Percentiles rank a stretch among this genome's conserved stretches.
These are phyloP conservation scores for Hormiphora californensis DNA, from an alignment of 37 sponge, comb jelly and placozoan genomes.

Conservation along the genomic window DNA sequence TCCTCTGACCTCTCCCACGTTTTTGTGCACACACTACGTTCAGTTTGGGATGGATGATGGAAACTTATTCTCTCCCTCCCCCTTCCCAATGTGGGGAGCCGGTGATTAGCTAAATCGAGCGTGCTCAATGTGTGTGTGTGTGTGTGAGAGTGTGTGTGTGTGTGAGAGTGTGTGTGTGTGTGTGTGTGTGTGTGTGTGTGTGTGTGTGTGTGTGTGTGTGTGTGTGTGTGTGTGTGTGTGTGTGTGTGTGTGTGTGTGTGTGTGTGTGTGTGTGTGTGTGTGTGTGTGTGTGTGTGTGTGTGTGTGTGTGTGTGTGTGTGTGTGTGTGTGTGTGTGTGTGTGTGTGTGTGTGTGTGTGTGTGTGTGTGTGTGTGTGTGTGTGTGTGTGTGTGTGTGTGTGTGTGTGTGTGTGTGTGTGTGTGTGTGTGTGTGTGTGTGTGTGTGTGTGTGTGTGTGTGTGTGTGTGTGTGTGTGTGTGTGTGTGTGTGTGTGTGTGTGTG, in stretches of 20 bases:
- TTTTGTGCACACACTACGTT: no score
- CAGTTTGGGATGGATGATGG: no score
- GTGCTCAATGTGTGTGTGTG: conserved; percentile 1
- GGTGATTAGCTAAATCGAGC: no score
- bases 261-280: conserved; percentile 59
- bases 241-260: conserved; percentile 61
- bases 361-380: conserved; percentile 39
- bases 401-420: conserved; percentile 39
- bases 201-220: conserved; percentile 58
- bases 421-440: conserved; percentile 51
- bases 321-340: conserved; percentile 55
- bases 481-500: conserved; percentile 56
- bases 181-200: conserved; percentile 57
- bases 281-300: conserved; percentile 57
- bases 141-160: conserved; percentile 28
- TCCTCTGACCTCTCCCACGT: no score
- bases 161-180: conserved; percentile 58
- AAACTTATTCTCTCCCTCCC: no score
- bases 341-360: conserved; percentile 51
- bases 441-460: conserved; percentile 48
- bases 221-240: conserved; percentile 59
- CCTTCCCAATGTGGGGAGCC: no score
- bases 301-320: conserved; percentile 59
- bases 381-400: conserved; percentile 48
- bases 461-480: conserved; percentile 51